Evolutionary conservation across 2,888 invertebrate genomes (phyloP).

Genomic region (Nineta flava): DNA sequence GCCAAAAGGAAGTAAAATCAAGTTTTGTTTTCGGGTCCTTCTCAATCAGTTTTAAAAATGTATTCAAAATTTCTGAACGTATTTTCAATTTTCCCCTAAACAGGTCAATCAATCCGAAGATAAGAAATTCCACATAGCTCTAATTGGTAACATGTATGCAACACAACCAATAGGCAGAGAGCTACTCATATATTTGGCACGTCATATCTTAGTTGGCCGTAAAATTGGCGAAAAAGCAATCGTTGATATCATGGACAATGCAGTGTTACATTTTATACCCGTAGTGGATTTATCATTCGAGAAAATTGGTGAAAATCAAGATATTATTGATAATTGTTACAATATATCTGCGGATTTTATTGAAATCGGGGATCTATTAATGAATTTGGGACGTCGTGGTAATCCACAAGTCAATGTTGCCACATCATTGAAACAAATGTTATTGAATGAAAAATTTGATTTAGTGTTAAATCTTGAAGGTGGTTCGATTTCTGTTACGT

Average conservation of each 20-base stretch:
- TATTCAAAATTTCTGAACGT: no score
- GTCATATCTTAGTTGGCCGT: conserved; percentile 63
- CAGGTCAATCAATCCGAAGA: conserved; percentile 66
- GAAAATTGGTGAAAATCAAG: conserved; percentile 20
- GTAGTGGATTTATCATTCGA: conserved; percentile 41
- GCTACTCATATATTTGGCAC: conserved; percentile 61
- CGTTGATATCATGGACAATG: conserved; percentile 44
- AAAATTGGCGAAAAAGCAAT: conserved; percentile 49
- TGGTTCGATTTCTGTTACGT: conserved; percentile 50
- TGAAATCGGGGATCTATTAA: conserved; percentile 51
- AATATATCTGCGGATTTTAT: conserved; percentile 28
- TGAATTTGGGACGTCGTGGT: conserved; percentile 31
- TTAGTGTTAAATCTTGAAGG: conserved; percentile 57
- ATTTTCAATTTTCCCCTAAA: conserved; percentile 15
- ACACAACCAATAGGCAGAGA: conserved; percentile 76
- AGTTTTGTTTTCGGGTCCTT: no score
- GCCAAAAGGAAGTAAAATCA: no score
- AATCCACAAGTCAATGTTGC: conserved; percentile 31
- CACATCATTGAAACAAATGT: conserved; percentile 44
- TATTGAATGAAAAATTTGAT: conserved; percentile 52
- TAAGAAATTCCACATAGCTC: conserved; percentile 62
- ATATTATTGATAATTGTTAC: conserved; percentile 21
- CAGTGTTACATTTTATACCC: conserved; percentile 69
- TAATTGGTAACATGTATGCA: conserved; percentile 71
- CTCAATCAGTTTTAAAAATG: no score